Conservation (phyloP, 2,888 invertebrate species). For the Cyclophora albipunctata region DNA sequence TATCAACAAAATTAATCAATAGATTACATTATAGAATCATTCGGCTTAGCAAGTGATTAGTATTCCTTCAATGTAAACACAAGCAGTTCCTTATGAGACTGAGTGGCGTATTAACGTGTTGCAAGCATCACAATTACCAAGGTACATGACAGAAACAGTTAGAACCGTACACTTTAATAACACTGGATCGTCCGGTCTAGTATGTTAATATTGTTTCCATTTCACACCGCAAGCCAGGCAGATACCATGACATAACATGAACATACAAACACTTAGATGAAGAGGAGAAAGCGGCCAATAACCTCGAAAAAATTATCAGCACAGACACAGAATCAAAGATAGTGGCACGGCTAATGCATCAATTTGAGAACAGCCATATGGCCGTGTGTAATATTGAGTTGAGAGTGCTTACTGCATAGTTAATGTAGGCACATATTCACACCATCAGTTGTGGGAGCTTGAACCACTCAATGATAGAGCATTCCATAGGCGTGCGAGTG, state of each 20-base stretch:
- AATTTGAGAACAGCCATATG: slow-evolving; percentile 40
- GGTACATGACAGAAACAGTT: slow-evolving; percentile 28
- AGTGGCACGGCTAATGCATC: slow-evolving; percentile 22
- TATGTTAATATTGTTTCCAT: slow-evolving; percentile 19
- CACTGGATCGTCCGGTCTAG: slow-evolving; percentile 9
- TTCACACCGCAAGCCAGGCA: slow-evolving; percentile 26
- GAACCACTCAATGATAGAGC: slow-evolving; percentile 43
- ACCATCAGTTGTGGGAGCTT: slow-evolving; percentile 50
- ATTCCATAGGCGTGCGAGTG: slow-evolving; percentile 47
- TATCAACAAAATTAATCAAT: too few relatives aligned
- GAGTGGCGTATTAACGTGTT: slow-evolving; percentile 30
- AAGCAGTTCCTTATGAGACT: slow-evolving; percentile 43
- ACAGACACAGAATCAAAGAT: slow-evolving; percentile 20
- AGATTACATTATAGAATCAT: too few relatives aligned
- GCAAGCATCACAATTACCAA: slow-evolving; percentile 34
- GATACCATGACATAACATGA: slow-evolving; percentile 49
- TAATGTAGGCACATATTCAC: slow-evolving; percentile 37
- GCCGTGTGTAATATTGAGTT: slow-evolving; percentile 25
- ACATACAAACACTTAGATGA: slow-evolving; percentile 33
- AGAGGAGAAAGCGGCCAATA: slow-evolving; percentile 56
- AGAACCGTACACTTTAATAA: slow-evolving; percentile 17
- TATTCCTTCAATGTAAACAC: slow-evolving; percentile 31
- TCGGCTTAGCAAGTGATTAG: too few relatives aligned
- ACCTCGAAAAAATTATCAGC: slow-evolving; percentile 45
- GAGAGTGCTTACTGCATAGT: slow-evolving; percentile 23